Percentiles rank a stretch among this genome's conserved stretches.
Conservation (phyloP, 2,888 invertebrate genomes). For the Drymonia ruficornis region DNA sequence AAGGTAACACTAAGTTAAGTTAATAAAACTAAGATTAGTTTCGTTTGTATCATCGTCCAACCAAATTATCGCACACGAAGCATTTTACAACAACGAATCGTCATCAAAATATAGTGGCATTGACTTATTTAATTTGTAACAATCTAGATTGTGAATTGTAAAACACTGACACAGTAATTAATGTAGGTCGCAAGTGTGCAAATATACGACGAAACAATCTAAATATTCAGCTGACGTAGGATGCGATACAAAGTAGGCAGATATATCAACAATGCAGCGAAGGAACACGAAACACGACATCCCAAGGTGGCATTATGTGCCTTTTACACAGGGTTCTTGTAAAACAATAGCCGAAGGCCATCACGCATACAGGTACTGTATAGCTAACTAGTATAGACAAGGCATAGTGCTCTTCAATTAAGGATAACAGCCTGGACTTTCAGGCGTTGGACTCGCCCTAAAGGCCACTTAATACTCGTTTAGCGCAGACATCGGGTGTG, state of each 20-base stretch:
- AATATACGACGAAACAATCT: background rate
- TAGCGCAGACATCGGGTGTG: slow-evolving; percentile 44
- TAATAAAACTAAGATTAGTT: too few relatives aligned
- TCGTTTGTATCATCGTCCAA: background rate
- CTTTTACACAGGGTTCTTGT: too few relatives aligned
- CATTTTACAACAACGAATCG: background rate
- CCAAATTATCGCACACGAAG: background rate
- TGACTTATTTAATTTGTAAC: background rate
- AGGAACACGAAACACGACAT: too few relatives aligned
- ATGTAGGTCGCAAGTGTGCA: background rate
- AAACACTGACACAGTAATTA: background rate
- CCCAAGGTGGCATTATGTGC: too few relatives aligned
- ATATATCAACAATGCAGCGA: too few relatives aligned
- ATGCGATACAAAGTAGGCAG: background rate
- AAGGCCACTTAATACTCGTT: slow-evolving; percentile 21
- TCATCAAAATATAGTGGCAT: background rate
- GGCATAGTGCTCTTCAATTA: background rate
- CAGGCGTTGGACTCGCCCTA: background rate
- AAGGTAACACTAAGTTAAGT: background rate
- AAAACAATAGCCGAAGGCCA: too few relatives aligned
- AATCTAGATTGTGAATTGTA: background rate
- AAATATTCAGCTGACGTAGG: background rate
- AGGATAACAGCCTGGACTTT: background rate
- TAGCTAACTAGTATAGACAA: background rate
- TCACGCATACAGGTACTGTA: background rate